Evolutionary conservation across 2,888 invertebrate genomes (phyloP).

Genomic region (Halictus quadricinctus): DNA sequence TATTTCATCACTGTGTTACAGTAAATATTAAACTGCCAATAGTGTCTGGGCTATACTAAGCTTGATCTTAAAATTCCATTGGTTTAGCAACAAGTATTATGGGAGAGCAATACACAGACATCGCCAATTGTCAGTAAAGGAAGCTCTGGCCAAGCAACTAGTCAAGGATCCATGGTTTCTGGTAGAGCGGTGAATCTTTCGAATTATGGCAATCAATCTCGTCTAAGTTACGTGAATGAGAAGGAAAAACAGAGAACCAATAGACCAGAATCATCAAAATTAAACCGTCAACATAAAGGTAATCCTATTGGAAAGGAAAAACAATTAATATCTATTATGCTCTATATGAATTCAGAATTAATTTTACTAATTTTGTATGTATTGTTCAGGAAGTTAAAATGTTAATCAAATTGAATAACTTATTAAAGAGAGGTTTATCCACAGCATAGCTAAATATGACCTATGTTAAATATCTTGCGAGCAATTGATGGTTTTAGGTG

Average conservation of each 20-base stretch:
- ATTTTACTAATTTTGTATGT: background rate
- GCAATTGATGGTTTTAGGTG: conserved; percentile 1
- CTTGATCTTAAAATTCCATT: conserved; percentile 24
- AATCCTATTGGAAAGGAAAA: conserved; percentile 35
- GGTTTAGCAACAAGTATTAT: conserved; percentile 78
- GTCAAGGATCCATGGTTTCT: conserved; percentile 79
- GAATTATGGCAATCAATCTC: conserved; percentile 76
- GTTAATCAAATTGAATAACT: background rate
- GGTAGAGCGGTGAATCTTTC: conserved; percentile 75
- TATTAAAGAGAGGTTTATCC: background rate
- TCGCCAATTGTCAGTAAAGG: conserved; percentile 79
- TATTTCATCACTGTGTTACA: background rate
- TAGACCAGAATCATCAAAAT: conserved; percentile 75
- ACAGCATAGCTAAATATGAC: conserved; percentile 1
- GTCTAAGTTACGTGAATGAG: conserved; percentile 77
- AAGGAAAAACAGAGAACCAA: conserved; percentile 76
- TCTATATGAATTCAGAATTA: background rate
- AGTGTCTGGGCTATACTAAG: background rate
- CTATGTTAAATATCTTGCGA: background rate
- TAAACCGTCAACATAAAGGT: conserved; percentile 78
- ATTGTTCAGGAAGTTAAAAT: background rate
- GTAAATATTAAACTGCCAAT: background rate
- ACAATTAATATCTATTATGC: background rate
- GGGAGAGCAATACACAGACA: conserved; percentile 77
- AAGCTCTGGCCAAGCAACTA: conserved; percentile 80